phyloP scores from a whole-genome alignment of 2,797 vertebrate species.

The Triplophysa bombifrons region DNA sequence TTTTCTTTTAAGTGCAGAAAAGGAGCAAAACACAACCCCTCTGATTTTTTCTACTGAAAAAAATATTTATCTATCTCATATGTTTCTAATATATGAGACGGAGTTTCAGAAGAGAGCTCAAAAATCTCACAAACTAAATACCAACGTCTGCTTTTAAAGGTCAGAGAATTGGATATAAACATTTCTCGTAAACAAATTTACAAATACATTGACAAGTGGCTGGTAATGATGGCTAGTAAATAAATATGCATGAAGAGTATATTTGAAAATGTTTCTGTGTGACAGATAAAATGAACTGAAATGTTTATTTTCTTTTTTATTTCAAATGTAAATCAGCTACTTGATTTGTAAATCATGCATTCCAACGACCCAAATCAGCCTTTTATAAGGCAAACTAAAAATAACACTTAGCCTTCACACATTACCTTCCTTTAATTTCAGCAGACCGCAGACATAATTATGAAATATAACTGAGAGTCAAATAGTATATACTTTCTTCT shows the following conservation, averaged over 20 bases:
- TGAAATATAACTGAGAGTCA: not conserved
- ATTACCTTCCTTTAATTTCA: not conserved
- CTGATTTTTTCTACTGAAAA: not conserved
- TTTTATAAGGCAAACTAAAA: no score
- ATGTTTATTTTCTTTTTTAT: not conserved
- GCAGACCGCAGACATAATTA: not conserved
- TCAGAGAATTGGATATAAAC: no score
- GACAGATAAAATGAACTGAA: not conserved
- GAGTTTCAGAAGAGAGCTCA: not conserved
- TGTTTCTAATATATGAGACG: no score
- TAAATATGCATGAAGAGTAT: no score
- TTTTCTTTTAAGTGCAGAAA: not conserved
- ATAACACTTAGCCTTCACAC: no score
- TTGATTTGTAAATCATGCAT: not conserved
- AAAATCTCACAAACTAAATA: not conserved
- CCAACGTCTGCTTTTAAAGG: not conserved
- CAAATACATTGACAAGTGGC: no score
- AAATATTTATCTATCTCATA: not conserved
- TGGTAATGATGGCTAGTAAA: no score
- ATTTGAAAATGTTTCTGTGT: not conserved
- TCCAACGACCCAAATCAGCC: not conserved
- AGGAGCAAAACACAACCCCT: not conserved
- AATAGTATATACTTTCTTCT: not conserved
- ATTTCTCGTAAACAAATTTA: no score
- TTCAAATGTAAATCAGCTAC: not conserved